A percentile compares a stretch with the other conserved stretches of the same genome.
These are phyloP conservation scores for Jacana jacana DNA, from an alignment of 2,113 vertebrate species.

Conservation along the genomic window DNA sequence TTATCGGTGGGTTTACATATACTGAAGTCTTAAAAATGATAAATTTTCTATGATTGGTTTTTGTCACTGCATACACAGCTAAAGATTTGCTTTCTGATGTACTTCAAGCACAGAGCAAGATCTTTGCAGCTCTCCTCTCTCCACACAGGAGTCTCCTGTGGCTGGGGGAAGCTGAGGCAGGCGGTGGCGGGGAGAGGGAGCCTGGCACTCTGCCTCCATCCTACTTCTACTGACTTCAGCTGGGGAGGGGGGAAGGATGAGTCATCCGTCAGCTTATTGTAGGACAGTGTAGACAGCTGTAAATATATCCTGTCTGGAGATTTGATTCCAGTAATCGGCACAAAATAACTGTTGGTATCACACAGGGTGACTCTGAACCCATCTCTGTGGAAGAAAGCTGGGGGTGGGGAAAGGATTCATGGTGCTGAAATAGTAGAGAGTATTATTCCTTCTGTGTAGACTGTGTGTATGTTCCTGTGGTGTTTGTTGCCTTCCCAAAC, in stretches of 20 bases:
- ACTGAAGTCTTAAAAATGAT: background rate
- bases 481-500: background rate
- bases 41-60: background rate
- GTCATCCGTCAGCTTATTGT: constrained; percentile 59
- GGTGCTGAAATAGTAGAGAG: background rate
- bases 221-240: background rate
- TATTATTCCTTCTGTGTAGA: background rate
- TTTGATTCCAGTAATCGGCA: constrained; percentile 68
- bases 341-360: constrained; percentile 64
- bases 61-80: background rate
- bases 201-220: background rate
- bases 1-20: background rate
- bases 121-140: background rate
- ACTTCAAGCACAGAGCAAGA: background rate
- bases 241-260: constrained; percentile 43
- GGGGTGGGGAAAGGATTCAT: background rate
- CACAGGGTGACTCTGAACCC: background rate
- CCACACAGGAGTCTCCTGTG: too few relatives aligned
- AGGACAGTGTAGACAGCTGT: constrained; percentile 45
- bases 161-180: background rate
- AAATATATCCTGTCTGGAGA: constrained; percentile 71
- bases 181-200: background rate
- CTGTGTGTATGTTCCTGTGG: background rate
- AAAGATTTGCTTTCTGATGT: accelerated
- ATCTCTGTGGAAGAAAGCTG: background rate